Conservation (phyloP, 53 echinoderm and acorn worm genomes). For the Antedon mediterranea region DNA sequence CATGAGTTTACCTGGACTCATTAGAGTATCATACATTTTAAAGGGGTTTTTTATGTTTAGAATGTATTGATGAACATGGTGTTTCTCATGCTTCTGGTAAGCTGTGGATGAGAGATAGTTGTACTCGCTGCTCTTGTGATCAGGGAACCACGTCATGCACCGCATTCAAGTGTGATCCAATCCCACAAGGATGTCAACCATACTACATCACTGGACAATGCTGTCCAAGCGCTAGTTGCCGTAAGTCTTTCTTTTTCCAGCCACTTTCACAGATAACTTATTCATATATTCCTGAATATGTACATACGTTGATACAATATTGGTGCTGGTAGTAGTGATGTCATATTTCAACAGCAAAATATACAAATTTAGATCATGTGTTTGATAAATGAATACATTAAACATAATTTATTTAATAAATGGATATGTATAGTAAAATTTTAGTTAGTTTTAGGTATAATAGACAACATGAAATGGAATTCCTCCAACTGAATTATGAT, state of each 20-base stretch:
- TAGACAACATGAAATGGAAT: too few relatives aligned
- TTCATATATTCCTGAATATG: neutral
- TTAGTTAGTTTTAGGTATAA: too few relatives aligned
- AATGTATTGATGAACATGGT: conserved; percentile 24
- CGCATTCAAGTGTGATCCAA: conserved; percentile 3
- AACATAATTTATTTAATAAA: too few relatives aligned
- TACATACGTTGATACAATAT: too few relatives aligned
- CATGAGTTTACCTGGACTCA: too few relatives aligned
- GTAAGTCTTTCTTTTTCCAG: conserved; percentile 8
- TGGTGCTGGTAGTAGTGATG: too few relatives aligned
- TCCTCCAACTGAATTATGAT: too few relatives aligned
- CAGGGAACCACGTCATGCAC: conserved; percentile 17
- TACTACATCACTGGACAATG: conserved; percentile 16
- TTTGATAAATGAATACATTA: too few relatives aligned
- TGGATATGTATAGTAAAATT: too few relatives aligned
- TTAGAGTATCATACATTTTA: too few relatives aligned
- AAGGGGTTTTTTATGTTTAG: conserved; percentile 1
- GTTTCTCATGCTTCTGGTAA: conserved; percentile 13
- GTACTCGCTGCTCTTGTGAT: conserved; percentile 21
- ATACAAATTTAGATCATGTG: too few relatives aligned
- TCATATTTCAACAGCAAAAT: too few relatives aligned
- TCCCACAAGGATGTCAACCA: conserved; percentile 13
- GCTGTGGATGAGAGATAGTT: conserved; percentile 18
- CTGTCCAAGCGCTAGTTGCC: conserved; percentile 20
- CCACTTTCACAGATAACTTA: neutral